These are phyloP conservation scores for Marmota flaviventris DNA, from an alignment of 2,113 vertebrate species.

Conservation along the genomic window DNA sequence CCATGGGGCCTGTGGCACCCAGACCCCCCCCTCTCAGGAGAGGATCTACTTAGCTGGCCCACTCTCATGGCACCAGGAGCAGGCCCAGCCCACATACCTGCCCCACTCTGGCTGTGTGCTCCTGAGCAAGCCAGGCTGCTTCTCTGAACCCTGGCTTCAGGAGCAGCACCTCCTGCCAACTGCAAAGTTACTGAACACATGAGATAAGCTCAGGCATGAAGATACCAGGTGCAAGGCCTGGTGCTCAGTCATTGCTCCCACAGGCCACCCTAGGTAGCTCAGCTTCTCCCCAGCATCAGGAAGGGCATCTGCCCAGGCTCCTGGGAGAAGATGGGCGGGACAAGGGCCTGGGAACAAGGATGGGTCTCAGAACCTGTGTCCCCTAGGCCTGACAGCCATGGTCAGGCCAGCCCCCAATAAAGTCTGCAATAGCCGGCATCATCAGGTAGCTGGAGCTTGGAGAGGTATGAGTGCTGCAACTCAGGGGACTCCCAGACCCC, in stretches of 20 bases:
- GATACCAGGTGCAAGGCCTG: accelerated
- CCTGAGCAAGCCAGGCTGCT: not conserved
- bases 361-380: not conserved
- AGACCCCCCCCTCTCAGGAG: not conserved
- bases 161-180: too few species aligned
- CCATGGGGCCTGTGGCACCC: not conserved
- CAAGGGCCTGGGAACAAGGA: not conserved
- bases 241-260: accelerated
- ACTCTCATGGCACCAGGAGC: not conserved
- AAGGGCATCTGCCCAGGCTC: not conserved
- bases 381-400: not conserved
- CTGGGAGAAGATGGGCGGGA: accelerated
- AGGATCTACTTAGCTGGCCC: not conserved
- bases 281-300: not conserved
- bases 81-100: not conserved
- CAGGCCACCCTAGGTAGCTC: not conserved
- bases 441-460: not conserved
- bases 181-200: accelerated
- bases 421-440: not conserved
- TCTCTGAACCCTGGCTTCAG: not conserved
- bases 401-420: not conserved
- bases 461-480: not conserved
- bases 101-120: not conserved
- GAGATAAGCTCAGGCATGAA: not conserved
- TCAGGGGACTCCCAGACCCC: not conserved